Evolutionary conservation across 2,797 vertebrate species (phyloP).

Genomic region (Acanthurus lineatus): DNA sequence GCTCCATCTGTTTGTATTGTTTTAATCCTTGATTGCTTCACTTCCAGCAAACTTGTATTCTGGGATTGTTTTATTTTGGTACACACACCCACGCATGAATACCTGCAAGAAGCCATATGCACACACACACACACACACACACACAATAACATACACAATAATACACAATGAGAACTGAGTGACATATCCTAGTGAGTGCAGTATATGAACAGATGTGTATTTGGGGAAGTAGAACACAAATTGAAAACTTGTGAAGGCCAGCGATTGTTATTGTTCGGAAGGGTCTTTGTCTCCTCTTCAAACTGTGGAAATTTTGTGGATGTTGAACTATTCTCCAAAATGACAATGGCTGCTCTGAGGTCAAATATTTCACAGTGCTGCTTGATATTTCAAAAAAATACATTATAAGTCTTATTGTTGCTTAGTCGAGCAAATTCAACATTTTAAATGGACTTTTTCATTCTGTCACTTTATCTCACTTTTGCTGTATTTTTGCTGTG

Average conservation of each 20-base stretch:
- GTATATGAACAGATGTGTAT: constrained; percentile 53
- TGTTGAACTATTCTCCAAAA: constrained; percentile 36
- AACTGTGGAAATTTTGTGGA: constrained; percentile 27
- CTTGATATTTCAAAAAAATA: constrained; percentile 2
- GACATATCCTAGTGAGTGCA: constrained; percentile 55
- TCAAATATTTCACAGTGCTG: constrained; percentile 24
- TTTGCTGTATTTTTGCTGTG: background rate
- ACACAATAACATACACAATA: background rate
- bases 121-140: constrained; percentile 9
- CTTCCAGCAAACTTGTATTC: constrained; percentile 71
- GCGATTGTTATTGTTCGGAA: constrained; percentile 51
- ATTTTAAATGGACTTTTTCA: constrained; percentile 2
- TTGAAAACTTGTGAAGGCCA: constrained; percentile 36
- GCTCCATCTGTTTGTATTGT: constrained; percentile 80
- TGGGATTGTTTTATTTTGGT: constrained; percentile 60
- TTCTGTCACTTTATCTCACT: constrained; percentile 2
- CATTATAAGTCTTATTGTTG: background rate
- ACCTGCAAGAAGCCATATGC: constrained; percentile 51
- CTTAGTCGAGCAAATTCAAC: constrained; percentile 17
- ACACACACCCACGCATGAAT: constrained; percentile 57
- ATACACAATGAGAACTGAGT: constrained; percentile 50
- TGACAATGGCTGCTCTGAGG: constrained; percentile 17
- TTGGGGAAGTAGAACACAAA: constrained; percentile 40
- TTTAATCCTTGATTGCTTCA: constrained; percentile 65
- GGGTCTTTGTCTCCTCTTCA: constrained; percentile 35